Conservation (phyloP, 2,113 vertebrate genomes). For the Antennarius striatus region DNA sequence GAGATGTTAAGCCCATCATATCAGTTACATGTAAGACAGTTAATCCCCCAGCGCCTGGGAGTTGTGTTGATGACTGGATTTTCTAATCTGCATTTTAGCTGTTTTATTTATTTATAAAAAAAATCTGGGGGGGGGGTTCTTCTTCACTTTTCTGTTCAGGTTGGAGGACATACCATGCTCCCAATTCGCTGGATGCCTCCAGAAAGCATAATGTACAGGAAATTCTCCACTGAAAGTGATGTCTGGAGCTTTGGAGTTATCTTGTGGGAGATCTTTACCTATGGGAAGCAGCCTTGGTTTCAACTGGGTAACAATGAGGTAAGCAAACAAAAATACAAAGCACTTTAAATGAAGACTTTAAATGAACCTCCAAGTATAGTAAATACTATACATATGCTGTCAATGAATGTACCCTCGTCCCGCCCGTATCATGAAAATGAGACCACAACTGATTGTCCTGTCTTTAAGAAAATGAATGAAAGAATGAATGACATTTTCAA, state of each 20-base stretch:
- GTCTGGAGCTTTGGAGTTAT: slow-evolving; percentile 99
- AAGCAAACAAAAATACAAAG: slow-evolving; percentile 31
- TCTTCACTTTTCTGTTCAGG: slow-evolving; percentile 73
- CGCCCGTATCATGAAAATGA: too few relatives aligned
- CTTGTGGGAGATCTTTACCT: slow-evolving; percentile 99
- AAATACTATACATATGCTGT: neutral
- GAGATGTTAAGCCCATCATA: slow-evolving; percentile 42
- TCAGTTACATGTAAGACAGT: slow-evolving; percentile 50
- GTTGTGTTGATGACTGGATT: slow-evolving; percentile 35
- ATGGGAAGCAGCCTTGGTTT: slow-evolving; percentile 98
- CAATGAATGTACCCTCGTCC: neutral
- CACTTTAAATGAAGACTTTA: neutral
- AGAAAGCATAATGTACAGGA: slow-evolving; percentile 99
- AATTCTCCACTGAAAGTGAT: slow-evolving; percentile 97
- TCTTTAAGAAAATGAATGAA: too few relatives aligned
- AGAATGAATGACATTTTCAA: too few relatives aligned
- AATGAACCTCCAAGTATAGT: neutral
- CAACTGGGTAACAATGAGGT: slow-evolving; percentile 99
- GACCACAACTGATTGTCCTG: too few relatives aligned
- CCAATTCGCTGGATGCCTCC: slow-evolving; percentile 99
- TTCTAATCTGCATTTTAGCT: slow-evolving; percentile 29
- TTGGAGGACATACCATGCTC: slow-evolving; percentile 98
- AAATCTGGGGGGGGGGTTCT: too few relatives aligned
- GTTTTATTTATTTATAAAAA: slow-evolving; percentile 33
- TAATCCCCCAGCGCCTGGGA: slow-evolving; percentile 50